Evolutionary conservation across 2,888 invertebrate species (phyloP).

Genomic region (Agrotis puta): DNA sequence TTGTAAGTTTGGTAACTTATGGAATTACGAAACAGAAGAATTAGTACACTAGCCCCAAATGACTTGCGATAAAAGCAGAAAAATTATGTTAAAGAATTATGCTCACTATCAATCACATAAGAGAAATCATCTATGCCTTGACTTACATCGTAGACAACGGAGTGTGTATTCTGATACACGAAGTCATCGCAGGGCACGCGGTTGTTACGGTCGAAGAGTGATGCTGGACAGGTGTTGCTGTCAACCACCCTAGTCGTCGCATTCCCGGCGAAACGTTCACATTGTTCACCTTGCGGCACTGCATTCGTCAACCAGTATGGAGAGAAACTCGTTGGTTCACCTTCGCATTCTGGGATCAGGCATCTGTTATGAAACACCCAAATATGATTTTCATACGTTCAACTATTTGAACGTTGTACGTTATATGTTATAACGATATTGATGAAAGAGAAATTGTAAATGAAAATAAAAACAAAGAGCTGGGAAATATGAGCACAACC

Average conservation of each 20-base stretch:
- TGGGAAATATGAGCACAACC: neutral
- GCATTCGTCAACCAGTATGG: conserved; percentile 87
- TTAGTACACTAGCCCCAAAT: neutral
- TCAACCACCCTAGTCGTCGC: conserved; percentile 20
- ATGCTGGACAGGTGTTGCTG: conserved; percentile 72
- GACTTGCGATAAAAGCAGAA: neutral
- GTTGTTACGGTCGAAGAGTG: conserved; percentile 72
- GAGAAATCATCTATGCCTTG: too few relatives aligned
- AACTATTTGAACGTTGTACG: too few relatives aligned
- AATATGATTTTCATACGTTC: neutral
- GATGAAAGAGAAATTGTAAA: too few relatives aligned
- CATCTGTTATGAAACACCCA: conserved; percentile 70
- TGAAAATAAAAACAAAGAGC: too few relatives aligned
- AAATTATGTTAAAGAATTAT: neutral
- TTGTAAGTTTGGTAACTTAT: too few relatives aligned
- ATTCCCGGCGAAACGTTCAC: conserved; percentile 80
- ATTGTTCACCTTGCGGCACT: conserved; percentile 83
- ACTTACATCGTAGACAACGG: conserved; percentile 84
- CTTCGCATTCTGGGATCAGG: conserved; percentile 78
- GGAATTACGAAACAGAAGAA: too few relatives aligned
- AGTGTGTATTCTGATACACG: conserved; percentile 78
- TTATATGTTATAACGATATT: too few relatives aligned
- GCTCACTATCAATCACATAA: neutral
- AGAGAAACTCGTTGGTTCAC: conserved; percentile 70
- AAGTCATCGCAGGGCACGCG: conserved; percentile 72